Conservation (phyloP, 1,140 invertebrate genomes). For the Probaryconus sp. region DNA sequence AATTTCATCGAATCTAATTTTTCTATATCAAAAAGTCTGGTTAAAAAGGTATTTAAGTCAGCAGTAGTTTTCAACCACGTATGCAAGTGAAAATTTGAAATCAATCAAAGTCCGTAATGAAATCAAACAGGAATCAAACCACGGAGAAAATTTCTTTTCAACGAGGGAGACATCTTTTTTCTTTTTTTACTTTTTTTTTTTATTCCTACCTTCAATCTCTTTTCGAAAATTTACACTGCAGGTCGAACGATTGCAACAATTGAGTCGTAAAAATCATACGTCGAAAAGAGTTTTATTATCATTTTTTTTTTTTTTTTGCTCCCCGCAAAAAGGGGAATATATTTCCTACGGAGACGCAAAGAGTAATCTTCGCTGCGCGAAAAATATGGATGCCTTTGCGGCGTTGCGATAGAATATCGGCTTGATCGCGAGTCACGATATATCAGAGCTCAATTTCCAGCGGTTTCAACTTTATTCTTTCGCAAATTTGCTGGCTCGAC, state of each 20-base stretch:
- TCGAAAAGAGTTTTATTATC: conserved; percentile 24
- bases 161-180: too few species aligned
- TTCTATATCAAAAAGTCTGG: too few species aligned
- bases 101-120: too few species aligned
- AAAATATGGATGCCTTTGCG: conserved; percentile 34
- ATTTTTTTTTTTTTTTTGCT: conserved; percentile 11
- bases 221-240: conserved; percentile 18
- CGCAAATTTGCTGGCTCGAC: conserved; percentile 47
- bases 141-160: too few species aligned
- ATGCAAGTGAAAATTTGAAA: too few species aligned
- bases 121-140: too few species aligned
- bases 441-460: conserved; percentile 42
- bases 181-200: too few species aligned
- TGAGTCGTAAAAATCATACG: conserved; percentile 36
- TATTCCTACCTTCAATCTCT: not conserved
- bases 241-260: conserved; percentile 31
- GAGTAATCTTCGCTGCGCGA: conserved; percentile 28
- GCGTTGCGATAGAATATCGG: conserved; percentile 36
- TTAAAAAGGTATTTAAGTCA: too few species aligned
- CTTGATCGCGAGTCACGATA: conserved; percentile 33
- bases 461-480: conserved; percentile 43
- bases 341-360: conserved; percentile 37
- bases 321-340: conserved; percentile 24
- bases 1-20: too few species aligned
- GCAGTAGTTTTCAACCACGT: too few species aligned